Evolutionary conservation across 1,140 invertebrate species (phyloP).

Genomic region (Arion vulgaris): DNA sequence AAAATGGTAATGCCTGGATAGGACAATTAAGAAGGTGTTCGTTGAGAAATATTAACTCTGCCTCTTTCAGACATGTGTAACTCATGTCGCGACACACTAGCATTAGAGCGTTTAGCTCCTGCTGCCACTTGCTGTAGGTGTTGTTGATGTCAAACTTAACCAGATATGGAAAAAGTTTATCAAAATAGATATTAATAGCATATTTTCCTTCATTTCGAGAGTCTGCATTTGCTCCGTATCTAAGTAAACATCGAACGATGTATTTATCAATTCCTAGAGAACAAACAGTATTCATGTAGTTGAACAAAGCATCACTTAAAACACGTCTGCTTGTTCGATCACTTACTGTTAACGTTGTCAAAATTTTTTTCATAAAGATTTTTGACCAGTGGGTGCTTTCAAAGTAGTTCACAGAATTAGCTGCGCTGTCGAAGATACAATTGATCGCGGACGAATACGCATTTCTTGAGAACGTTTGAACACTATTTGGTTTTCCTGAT

Average conservation of each 20-base stretch:
- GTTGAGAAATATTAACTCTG: constrained; percentile 17
- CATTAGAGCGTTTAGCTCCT: constrained; percentile 16
- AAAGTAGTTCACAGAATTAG: constrained; percentile 19
- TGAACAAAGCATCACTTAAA: constrained; percentile 24
- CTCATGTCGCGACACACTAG: constrained; percentile 3
- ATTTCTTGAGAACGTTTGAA: not conserved
- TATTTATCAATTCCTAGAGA: not conserved
- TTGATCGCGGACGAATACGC: constrained; percentile 21
- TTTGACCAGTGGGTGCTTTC: constrained; percentile 12
- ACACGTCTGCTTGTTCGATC: constrained; percentile 2
- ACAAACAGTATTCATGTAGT: constrained; percentile 13
- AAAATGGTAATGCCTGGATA: constrained; percentile 26
- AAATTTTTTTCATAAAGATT: constrained; percentile 35
- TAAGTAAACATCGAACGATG: not conserved
- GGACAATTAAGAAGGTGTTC: constrained; percentile 20
- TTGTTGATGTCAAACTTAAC: constrained; percentile 21
- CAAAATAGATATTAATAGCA: constrained; percentile 26
- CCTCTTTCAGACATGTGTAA: not conserved
- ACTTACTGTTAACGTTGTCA: not conserved
- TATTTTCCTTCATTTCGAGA: constrained; percentile 18
- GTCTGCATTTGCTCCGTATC: constrained; percentile 38
- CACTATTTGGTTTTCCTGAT: not conserved
- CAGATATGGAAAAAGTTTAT: constrained; percentile 34
- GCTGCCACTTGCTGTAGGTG: not conserved
- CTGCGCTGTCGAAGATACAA: constrained; percentile 27